Evolutionary conservation across 53 echinoderm and acorn worm species (phyloP).

Genomic region (Holothuria leucospilota): DNA sequence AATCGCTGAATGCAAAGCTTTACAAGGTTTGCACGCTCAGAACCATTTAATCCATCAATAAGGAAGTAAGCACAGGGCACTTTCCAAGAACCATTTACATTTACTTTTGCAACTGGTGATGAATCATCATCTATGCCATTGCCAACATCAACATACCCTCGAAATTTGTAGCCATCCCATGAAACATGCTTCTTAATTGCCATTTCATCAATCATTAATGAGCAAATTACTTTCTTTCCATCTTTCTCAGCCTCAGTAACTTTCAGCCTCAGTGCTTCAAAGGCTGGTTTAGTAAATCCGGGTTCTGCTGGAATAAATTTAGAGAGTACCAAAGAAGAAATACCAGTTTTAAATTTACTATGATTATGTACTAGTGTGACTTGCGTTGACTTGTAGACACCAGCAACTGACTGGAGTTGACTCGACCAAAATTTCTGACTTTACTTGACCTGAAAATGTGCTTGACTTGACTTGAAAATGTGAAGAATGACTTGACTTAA

Average conservation of each 20-base stretch:
- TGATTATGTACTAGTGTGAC: too few relatives aligned
- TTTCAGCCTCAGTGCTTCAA: conserved; percentile 47
- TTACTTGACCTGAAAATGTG: too few relatives aligned
- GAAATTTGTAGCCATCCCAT: conserved; percentile 33
- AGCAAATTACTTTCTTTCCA: conserved; percentile 42
- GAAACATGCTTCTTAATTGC: conserved; percentile 64
- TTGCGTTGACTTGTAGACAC: too few relatives aligned
- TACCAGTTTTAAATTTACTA: too few relatives aligned
- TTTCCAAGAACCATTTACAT: conserved; percentile 56
- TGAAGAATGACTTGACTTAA: too few relatives aligned
- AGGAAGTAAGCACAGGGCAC: conserved; percentile 53
- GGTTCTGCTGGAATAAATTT: conserved; percentile 45
- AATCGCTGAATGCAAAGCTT: conserved; percentile 6
- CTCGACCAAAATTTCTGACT: too few relatives aligned
- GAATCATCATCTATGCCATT: too few relatives aligned
- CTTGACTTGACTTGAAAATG: too few relatives aligned
- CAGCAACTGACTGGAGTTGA: too few relatives aligned
- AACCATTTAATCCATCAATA: conserved; percentile 61
- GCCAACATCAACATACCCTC: too few relatives aligned
- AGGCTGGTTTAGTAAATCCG: conserved; percentile 62
- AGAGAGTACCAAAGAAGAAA: too few relatives aligned
- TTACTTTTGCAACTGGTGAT: not conserved
- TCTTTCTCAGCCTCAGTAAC: not conserved
- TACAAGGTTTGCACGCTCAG: conserved; percentile 23
- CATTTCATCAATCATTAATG: conserved; percentile 77